Base-by-base conservation (phyloP, 1,140 invertebrate genomes). In the Zophobas atratus region DNA sequence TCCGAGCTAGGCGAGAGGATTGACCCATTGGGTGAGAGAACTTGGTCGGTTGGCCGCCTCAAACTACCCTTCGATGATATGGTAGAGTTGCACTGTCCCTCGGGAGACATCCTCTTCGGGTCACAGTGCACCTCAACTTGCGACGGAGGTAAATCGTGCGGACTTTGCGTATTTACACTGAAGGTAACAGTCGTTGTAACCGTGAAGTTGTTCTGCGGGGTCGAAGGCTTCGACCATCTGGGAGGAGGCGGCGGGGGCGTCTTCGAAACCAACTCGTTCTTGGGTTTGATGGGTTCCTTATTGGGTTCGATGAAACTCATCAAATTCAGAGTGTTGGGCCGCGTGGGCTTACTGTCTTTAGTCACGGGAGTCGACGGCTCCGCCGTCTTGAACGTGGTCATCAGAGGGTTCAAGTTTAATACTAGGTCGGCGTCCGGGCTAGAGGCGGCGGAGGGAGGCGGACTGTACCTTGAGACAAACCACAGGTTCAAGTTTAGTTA, bases 181-280 rank as follows among this genome's bases (percentile, higher is more conserved):
- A 95, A 95, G 2, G 93, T 95, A 2, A 95, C 92, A 0, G 94
- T 95, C 1, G 94, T 94, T 3, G 94, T 95, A 1, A 95, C 93
- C 1, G 91, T 95, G 83, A 95, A 94, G 83, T 94, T 94, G 77
- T 87, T 92, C 71, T 93, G 92, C 1, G 93, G 93, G 2, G 92
- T 89, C 79, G 83, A 88, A 0, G 91, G 91, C 84, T 92, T 92
- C 0, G 90, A 90, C 91, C 91, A 92, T 75, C 91, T 86, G 36
- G 91, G 87, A 0, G 91, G 91, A 35, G 91, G 91, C 6, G 91
- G 90, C 32, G 91, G 91, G 46, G 91, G 89, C 86, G 77, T 87
- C 87, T 88, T 89, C 85, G 74, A 83, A 76, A 76, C 73, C 36
- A 48, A 43, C 43, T 85, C 84, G 20, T 81, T 81, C 57, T 83